phyloP scores from a whole-genome alignment of 2,888 invertebrate genomes.

The Lymantria dispar region DNA sequence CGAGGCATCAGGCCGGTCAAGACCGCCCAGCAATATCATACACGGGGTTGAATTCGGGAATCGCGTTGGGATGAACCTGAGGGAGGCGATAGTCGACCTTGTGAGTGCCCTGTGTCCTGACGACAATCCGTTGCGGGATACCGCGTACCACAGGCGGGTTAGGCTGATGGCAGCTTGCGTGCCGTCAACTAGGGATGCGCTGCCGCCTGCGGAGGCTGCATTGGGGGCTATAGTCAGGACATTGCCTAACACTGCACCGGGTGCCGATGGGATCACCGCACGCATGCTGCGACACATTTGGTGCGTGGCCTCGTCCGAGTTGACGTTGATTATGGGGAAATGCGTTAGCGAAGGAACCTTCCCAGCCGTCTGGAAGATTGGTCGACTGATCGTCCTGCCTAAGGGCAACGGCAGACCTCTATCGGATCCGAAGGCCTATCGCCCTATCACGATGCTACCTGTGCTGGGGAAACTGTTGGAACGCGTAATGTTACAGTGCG shows the following conservation, averaged over 20 bases:
- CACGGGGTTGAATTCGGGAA: constrained; percentile 10
- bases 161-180: constrained; percentile 17
- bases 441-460: constrained; percentile 35
- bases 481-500: constrained; percentile 1
- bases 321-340: neutral
- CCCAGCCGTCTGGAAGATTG: constrained; percentile 26
- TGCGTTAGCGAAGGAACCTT: constrained; percentile 20
- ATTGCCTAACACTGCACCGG: constrained; percentile 25
- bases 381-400: neutral
- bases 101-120: constrained; percentile 29
- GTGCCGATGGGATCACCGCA: neutral
- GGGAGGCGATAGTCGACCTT: constrained; percentile 11
- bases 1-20: neutral
- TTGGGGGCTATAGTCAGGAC: constrained; percentile 11
- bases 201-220: too few species aligned
- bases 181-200: constrained; percentile 12
- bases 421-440: constrained; percentile 29
- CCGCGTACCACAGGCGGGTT: constrained; percentile 23
- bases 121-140: constrained; percentile 15
- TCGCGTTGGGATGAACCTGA: neutral
- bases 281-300: neutral
- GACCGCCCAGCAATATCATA: constrained; percentile 19
- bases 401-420: constrained; percentile 22
- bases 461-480: constrained; percentile 38
- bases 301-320: neutral